phyloP scores from a whole-genome alignment of 2,888 invertebrate species.

The Lochmaea capreae region DNA sequence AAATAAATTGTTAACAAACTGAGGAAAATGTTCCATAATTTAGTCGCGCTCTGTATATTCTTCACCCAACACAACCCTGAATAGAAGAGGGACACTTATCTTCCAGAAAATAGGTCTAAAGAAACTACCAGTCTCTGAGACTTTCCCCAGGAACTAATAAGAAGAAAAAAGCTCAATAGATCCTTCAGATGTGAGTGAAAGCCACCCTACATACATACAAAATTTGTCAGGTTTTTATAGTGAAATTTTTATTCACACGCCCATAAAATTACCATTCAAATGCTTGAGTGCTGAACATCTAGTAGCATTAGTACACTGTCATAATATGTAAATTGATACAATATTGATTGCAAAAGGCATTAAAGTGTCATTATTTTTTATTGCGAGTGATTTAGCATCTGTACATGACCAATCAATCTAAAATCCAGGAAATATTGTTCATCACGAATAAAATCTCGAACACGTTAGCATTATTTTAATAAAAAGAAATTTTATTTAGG shows the following conservation, averaged over 20 bases:
- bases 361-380: slow-evolving; percentile 15
- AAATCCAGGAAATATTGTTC: neutral
- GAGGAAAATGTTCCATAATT: too few species aligned
- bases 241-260: neutral
- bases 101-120: too few species aligned
- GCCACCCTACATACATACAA: neutral
- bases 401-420: neutral
- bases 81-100: too few species aligned
- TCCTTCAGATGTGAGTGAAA: too few species aligned
- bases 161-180: too few species aligned
- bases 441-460: neutral
- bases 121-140: too few species aligned
- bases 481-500: neutral
- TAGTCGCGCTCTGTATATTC: too few species aligned
- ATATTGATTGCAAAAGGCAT: slow-evolving; percentile 10
- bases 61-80: too few species aligned
- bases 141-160: too few species aligned
- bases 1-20: too few species aligned
- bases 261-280: neutral
- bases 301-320: neutral
- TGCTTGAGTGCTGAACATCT: neutral
- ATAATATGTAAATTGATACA: slow-evolving; percentile 11
- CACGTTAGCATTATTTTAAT: neutral
- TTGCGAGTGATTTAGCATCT: neutral
- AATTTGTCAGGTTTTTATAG: neutral